Conservation (phyloP, 2,888 invertebrate species). For the Sialis lutaria region DNA sequence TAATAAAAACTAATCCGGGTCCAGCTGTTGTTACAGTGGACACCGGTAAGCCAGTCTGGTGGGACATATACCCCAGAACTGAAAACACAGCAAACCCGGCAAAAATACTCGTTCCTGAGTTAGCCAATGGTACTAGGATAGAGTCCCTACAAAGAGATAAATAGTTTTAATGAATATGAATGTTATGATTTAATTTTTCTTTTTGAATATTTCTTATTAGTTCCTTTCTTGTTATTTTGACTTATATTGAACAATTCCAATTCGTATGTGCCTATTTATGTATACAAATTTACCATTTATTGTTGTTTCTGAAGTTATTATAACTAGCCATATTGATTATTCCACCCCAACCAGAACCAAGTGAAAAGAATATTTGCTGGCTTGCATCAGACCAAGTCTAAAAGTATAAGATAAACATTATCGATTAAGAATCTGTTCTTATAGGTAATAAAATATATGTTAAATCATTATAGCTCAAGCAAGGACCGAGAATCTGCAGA, state of each 20-base stretch:
- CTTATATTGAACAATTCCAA: too few species aligned
- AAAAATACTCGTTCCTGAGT: conserved; percentile 59
- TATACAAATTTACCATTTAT: conserved; percentile 29
- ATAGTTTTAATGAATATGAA: background rate
- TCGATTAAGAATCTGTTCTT: too few species aligned
- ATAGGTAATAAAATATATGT: too few species aligned
- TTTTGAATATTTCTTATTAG: too few species aligned
- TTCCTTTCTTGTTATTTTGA: too few species aligned
- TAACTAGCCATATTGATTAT: conserved; percentile 74
- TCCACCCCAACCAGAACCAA: conserved; percentile 78
- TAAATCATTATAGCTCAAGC: too few species aligned
- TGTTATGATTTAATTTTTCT: too few species aligned
- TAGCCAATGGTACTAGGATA: conserved; percentile 49
- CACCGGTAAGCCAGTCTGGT: conserved; percentile 52
- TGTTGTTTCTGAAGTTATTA: conserved; percentile 58
- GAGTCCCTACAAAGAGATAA: conserved; percentile 38
- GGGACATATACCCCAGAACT: conserved; percentile 56
- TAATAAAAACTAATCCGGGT: conserved; percentile 60
- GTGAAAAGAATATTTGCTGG: conserved; percentile 81
- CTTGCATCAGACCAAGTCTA: conserved; percentile 88
- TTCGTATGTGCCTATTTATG: too few species aligned
- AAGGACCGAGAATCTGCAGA: too few species aligned
- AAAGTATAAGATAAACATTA: too few species aligned
- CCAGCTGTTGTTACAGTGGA: conserved; percentile 62
- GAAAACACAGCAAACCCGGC: conserved; percentile 70